Evolutionary conservation across 2,797 vertebrate species (phyloP).

Genomic region (Limnodromus scolopaceus): DNA sequence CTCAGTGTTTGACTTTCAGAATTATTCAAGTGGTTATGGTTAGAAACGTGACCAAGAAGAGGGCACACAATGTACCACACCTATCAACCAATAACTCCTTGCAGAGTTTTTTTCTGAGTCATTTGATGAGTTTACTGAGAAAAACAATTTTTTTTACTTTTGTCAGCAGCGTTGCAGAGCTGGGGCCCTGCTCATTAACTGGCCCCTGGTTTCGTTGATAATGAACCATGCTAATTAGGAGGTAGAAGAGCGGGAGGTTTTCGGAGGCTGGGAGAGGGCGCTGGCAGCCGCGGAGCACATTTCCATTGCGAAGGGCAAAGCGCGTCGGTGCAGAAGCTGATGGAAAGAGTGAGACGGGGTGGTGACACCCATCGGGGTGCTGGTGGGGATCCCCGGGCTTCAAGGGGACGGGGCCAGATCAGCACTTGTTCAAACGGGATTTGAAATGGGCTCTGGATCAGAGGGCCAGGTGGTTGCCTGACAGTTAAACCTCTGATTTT

Average conservation of each 20-base stretch:
- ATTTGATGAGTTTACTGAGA: slow-evolving; percentile 47
- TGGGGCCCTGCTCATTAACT: not conserved
- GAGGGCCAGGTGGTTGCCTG: not conserved
- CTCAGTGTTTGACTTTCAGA: slow-evolving; percentile 2
- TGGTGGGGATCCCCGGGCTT: not conserved
- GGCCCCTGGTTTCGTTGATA: not conserved
- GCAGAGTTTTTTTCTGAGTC: slow-evolving; percentile 48
- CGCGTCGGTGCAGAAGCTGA: fast-evolving
- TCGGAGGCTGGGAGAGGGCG: not conserved
- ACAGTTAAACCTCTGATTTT: not conserved
- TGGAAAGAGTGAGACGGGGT: not conserved
- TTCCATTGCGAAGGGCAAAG: not conserved
- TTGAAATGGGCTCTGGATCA: not conserved
- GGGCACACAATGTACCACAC: not conserved
- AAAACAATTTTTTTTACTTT: slow-evolving; percentile 33
- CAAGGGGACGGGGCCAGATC: fast-evolving
- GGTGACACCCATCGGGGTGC: not conserved
- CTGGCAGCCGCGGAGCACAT: fast-evolving
- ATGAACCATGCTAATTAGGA: not conserved
- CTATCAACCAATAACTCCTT: not conserved
- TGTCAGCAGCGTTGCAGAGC: slow-evolving; percentile 17
- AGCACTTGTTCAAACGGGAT: fast-evolving
- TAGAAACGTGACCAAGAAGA: slow-evolving; percentile 54
- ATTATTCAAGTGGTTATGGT: slow-evolving; percentile 19
- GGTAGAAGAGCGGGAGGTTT: not conserved